Evolutionary conservation across 2,113 vertebrate genomes (phyloP).

Genomic region (Oostethus manadensis): DNA sequence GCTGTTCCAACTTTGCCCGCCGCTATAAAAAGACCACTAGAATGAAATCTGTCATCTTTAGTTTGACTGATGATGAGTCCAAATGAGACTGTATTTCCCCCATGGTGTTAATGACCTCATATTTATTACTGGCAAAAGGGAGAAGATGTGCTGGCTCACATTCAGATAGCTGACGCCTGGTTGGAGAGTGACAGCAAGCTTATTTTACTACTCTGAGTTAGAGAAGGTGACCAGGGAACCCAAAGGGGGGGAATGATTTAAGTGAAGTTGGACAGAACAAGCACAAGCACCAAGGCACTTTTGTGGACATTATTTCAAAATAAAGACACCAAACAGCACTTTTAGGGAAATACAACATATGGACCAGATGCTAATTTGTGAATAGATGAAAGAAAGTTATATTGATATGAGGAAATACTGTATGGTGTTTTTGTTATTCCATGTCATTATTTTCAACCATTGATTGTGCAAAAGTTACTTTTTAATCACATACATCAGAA

Average conservation of each 20-base stretch:
- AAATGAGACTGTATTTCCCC: neutral
- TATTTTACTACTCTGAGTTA: conserved; percentile 49
- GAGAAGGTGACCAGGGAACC: conserved; percentile 30
- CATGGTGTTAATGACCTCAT: neutral
- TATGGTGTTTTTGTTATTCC: too few relatives aligned
- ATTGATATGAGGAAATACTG: too few relatives aligned
- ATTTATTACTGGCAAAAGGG: neutral
- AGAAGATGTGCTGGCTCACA: conserved; percentile 8
- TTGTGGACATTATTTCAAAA: conserved; percentile 25
- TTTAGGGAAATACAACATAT: too few relatives aligned
- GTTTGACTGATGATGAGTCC: neutral
- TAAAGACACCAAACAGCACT: conserved; percentile 17
- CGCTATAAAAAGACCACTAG: neutral
- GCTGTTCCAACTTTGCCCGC: neutral
- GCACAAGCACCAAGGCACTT: conserved; percentile 3
- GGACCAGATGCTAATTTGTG: too few relatives aligned
- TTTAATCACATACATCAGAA: too few relatives aligned
- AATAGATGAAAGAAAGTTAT: too few relatives aligned
- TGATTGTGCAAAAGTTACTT: too few relatives aligned
- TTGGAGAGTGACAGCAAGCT: conserved; percentile 23
- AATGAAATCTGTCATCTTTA: neutral
- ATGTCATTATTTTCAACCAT: too few relatives aligned
- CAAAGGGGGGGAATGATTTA: neutral
- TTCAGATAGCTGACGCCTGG: conserved; percentile 39
- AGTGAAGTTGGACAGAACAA: conserved; percentile 6